Evolutionary conservation across 1,140 invertebrate genomes (phyloP).

Genomic region (Gyrodactylus salaris): DNA sequence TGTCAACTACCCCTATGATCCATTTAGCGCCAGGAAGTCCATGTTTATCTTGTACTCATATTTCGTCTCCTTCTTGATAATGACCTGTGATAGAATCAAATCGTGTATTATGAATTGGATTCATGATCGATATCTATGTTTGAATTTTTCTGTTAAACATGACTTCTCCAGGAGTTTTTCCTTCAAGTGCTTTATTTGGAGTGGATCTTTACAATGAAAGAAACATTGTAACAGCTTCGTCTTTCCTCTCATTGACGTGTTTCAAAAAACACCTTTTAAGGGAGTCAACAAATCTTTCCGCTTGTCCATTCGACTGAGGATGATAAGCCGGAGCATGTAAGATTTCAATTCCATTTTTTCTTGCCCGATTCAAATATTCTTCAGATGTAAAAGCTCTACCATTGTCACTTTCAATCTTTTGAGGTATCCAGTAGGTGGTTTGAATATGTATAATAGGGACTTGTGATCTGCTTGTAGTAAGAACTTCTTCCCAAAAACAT

Average conservation of each 20-base stretch:
- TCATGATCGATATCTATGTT: neutral
- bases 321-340: neutral
- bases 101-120: neutral
- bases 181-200: neutral
- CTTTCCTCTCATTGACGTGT: neutral
- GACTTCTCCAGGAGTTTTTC: neutral
- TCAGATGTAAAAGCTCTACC: neutral
- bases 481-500: too few species aligned
- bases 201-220: neutral
- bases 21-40: too few species aligned
- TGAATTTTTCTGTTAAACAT: neutral
- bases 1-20: too few species aligned
- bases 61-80: too few species aligned
- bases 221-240: neutral
- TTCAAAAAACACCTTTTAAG: neutral
- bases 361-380: neutral
- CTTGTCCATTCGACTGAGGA: slow-evolving; percentile 5
- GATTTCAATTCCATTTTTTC: neutral
- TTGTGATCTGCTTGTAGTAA: too few species aligned
- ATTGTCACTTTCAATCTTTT: too few species aligned
- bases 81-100: neutral
- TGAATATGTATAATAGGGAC: too few species aligned
- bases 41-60: too few species aligned
- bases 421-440: too few species aligned
- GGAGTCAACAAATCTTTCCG: neutral